Percentiles rank a stretch among this genome's conserved stretches.
phyloP scores from a whole-genome alignment of 2,113 vertebrate genomes.

The Ammodytes marinus region DNA sequence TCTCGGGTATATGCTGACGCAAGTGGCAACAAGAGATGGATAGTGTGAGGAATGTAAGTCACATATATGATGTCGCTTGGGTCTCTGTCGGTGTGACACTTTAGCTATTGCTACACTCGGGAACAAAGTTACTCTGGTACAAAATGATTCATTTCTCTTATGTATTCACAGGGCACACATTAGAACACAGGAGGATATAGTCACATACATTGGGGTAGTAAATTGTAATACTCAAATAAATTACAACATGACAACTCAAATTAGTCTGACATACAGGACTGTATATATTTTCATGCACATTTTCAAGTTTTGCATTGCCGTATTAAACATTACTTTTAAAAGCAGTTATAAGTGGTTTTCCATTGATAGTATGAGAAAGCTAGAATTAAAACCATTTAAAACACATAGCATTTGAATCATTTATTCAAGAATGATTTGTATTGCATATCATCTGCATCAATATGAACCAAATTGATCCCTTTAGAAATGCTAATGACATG shows the following conservation, averaged over 20 bases:
- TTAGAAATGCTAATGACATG: slow-evolving; percentile 21
- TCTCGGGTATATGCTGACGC: neutral
- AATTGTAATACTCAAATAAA: too few relatives aligned
- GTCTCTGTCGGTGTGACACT: neutral
- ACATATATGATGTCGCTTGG: neutral
- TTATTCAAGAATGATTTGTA: neutral
- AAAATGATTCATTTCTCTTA: neutral
- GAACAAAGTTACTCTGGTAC: neutral
- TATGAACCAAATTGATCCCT: slow-evolving; percentile 3
- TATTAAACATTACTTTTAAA: neutral
- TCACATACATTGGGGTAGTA: too few relatives aligned
- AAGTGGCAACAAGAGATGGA: neutral
- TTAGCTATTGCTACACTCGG: neutral
- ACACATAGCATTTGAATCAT: neutral
- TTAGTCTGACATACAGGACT: neutral
- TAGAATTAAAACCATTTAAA: neutral
- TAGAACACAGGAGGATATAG: neutral
- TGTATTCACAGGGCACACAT: neutral
- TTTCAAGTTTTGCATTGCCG: neutral
- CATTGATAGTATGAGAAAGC: neutral
- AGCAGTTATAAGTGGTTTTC: neutral
- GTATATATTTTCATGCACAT: neutral
- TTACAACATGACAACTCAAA: neutral
- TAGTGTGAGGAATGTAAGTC: too few relatives aligned
- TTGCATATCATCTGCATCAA: neutral